Evolutionary conservation across 2,797 vertebrate genomes (phyloP).

Genomic region (Gadopsis bispinosus): DNA sequence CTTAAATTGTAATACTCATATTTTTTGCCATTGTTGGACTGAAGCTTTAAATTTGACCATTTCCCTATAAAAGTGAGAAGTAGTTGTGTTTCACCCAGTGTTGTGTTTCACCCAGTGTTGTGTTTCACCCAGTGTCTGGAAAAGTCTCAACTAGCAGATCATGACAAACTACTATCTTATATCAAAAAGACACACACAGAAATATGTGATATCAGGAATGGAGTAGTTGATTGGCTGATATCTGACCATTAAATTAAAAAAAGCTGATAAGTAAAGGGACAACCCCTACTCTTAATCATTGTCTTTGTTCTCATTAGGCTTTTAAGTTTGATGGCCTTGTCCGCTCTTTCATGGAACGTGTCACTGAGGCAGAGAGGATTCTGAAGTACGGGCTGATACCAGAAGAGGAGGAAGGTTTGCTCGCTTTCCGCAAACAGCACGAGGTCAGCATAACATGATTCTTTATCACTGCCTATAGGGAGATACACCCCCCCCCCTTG

Average conservation of each 20-base stretch:
- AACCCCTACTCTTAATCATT: neutral
- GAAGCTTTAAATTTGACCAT: neutral
- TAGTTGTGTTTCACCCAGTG: neutral
- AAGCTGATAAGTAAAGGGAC: neutral
- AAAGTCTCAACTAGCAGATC: neutral
- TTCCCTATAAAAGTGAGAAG: neutral
- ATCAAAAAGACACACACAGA: neutral
- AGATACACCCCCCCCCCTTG: neutral
- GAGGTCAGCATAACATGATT: conserved; percentile 78
- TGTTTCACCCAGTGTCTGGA: neutral
- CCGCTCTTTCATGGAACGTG: conserved; percentile 87
- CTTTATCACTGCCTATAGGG: neutral
- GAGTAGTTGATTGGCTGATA: neutral
- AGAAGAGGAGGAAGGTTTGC: conserved; percentile 84
- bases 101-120: too few species aligned
- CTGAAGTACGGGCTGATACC: conserved; percentile 86
- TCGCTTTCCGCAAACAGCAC: conserved; percentile 83
- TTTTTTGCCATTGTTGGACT: neutral
- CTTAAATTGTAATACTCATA: too few species aligned
- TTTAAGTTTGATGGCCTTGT: conserved; percentile 88
- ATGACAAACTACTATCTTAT: neutral
- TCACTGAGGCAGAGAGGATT: conserved; percentile 86
- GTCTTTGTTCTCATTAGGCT: conserved; percentile 76
- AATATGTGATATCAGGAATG: neutral
- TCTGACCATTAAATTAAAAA: neutral